A percentile compares a stretch with the other conserved stretches of the same genome.
Conservation (phyloP, 2,888 invertebrate species). For the Itoplectis maculator region DNA sequence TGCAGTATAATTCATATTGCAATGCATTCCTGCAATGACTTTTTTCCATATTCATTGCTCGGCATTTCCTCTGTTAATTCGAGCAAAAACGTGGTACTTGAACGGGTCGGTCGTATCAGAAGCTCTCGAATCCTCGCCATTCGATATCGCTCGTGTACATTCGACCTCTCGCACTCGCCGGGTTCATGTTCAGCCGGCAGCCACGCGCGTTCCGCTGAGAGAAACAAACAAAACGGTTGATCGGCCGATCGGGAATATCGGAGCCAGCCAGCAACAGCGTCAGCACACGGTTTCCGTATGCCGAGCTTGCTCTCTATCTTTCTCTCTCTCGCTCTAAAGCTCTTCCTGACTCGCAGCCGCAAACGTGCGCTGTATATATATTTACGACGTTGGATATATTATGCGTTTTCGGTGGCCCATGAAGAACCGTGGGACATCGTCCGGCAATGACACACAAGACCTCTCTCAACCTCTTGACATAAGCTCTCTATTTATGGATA, state of each 20-base stretch:
- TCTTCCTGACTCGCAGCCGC: background rate
- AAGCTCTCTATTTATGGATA: background rate
- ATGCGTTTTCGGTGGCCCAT: background rate
- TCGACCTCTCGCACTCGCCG: constrained; percentile 7
- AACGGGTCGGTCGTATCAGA: constrained; percentile 8
- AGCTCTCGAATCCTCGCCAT: constrained; percentile 4
- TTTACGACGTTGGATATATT: background rate
- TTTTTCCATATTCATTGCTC: background rate
- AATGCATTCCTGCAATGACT: background rate
- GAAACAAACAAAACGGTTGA: constrained; percentile 50
- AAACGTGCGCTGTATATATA: background rate
- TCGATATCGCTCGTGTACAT: constrained; percentile 36
- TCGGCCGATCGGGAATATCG: constrained; percentile 45
- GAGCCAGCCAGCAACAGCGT: constrained; percentile 11
- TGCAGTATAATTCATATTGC: background rate
- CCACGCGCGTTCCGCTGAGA: constrained; percentile 21
- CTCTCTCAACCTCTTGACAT: background rate
- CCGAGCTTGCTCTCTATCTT: background rate
- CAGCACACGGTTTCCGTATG: background rate
- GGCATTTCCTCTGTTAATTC: background rate
- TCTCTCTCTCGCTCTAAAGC: background rate
- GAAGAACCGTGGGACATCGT: background rate
- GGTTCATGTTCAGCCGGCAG: constrained; percentile 3
- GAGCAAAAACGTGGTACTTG: background rate
- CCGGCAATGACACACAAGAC: background rate